phyloP scores from a whole-genome alignment of 2,113 vertebrate genomes.

The Mola mola region DNA sequence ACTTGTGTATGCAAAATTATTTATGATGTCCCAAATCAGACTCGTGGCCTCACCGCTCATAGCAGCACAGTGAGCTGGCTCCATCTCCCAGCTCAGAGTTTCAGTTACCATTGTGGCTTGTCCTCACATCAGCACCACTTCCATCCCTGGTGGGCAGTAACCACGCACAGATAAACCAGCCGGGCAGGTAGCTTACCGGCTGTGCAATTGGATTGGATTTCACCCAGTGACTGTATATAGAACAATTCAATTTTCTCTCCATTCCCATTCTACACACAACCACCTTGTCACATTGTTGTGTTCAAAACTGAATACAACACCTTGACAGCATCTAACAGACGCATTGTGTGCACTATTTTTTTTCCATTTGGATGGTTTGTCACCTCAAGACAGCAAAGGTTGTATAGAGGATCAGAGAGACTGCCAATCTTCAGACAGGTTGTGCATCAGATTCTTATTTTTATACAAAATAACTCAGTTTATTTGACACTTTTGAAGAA shows the following conservation, averaged over 20 bases:
- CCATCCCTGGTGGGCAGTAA: constrained; percentile 37
- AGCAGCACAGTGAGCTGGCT: too few relatives aligned
- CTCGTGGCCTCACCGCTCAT: too few relatives aligned
- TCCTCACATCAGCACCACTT: constrained; percentile 28
- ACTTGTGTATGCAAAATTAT: too few relatives aligned
- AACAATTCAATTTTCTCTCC: too few relatives aligned
- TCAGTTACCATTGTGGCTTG: too few relatives aligned
- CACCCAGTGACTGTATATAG: too few relatives aligned
- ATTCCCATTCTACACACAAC: constrained; percentile 26
- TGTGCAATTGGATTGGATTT: constrained; percentile 62
- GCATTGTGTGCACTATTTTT: constrained; percentile 9
- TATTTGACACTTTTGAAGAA: not conserved
- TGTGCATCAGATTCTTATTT: too few relatives aligned
- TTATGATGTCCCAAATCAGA: too few relatives aligned
- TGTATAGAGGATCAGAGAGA: not conserved
- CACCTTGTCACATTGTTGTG: constrained; percentile 2
- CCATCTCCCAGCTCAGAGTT: too few relatives aligned
- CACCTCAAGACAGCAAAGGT: not conserved
- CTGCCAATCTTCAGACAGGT: not conserved
- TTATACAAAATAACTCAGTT: not conserved
- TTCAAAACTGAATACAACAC: not conserved
- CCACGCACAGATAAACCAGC: constrained; percentile 23
- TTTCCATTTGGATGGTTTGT: constrained; percentile 18
- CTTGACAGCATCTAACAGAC: constrained; percentile 7
- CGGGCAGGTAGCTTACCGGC: constrained; percentile 27